Evolutionary conservation across 2,888 invertebrate species (phyloP), one percentile per base, ranked within the genome.

Genomic region (Bellardia bayeri): DNA sequence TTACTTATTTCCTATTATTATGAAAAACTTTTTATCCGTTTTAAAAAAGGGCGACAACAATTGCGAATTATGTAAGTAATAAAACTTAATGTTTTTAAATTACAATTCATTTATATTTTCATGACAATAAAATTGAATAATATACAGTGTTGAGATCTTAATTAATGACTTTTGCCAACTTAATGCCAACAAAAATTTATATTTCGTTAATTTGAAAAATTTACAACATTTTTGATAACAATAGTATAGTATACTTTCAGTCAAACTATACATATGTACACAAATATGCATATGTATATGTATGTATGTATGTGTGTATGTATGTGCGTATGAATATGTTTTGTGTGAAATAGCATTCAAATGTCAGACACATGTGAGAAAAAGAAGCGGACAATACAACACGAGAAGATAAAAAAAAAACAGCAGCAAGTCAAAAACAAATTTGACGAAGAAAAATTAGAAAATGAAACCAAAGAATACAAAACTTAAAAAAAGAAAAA

Each of bases 381-480:
- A 68, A 45, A 64, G 54, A 72, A 82, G 33, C 30, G 49, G 40
- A 61, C 75, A 40, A n/a, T 40, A 78, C 66, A 40, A 63, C 58
- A 9, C 8, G n/a, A 40, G 45, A 61, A 23, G 9, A 69, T 23
- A 1, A 37, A 78, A 54, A 74, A 71, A 84, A 51, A 42, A 42
- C 9, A 42, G 4, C 45, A 56, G 56, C 81, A 82, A 75, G 69
- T 87, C 87, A 78, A 82, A 87, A 85, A 82, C 72, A 75, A 87
- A 82, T 87, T 87, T 87, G 78, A 85, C 51, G 69, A 85, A 82
- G 79, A 82, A 82, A 87, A 79, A 82, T 85, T 87, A 87, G 79
- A 82, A 85, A 78, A 82, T 54, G 63, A 82, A 82, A 78, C 71
- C 56, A 63, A 76, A 45, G 54, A 64, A 76, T 3, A 66, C 5